Percentiles rank a stretch among this genome's conserved stretches.
Conservation (phyloP, 1,140 invertebrate genomes). For the Drosophila nasuta region DNA sequence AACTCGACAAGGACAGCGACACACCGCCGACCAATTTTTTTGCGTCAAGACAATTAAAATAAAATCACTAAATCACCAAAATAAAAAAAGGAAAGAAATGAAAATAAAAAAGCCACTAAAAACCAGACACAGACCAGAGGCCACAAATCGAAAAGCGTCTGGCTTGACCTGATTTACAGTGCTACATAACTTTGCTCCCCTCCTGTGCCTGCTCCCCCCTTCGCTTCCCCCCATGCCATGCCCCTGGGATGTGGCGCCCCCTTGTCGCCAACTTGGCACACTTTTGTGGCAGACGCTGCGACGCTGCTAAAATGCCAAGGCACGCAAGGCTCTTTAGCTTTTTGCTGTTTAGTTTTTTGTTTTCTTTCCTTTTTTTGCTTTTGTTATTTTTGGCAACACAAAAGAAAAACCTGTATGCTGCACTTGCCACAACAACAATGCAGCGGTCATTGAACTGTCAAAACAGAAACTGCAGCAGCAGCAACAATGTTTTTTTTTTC, state of each 20-base stretch:
- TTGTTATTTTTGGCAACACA: slow-evolving; percentile 68
- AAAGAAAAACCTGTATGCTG: slow-evolving; percentile 76
- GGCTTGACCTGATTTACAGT: slow-evolving; percentile 56
- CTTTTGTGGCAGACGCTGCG: slow-evolving; percentile 73
- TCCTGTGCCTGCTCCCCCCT: not conserved
- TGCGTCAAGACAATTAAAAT: slow-evolving; percentile 61
- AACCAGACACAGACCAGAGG: slow-evolving; percentile 29
- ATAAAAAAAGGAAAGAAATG: too few relatives aligned
- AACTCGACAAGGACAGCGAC: slow-evolving; percentile 55
- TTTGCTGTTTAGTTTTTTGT: slow-evolving; percentile 35
- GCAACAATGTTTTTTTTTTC: slow-evolving; percentile 51
- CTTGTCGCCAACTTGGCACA: slow-evolving; percentile 48
- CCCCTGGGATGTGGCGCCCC: not conserved
- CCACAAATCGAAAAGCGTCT: slow-evolving; percentile 33
- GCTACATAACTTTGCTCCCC: not conserved
- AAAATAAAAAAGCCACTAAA: too few relatives aligned
- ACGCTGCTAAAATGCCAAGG: slow-evolving; percentile 68
- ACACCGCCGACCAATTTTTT: slow-evolving; percentile 29
- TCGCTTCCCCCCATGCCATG: not conserved
- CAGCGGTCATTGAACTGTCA: slow-evolving; percentile 68
- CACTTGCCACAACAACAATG: slow-evolving; percentile 72
- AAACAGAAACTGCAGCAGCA: slow-evolving; percentile 68
- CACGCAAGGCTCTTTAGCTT: slow-evolving; percentile 61
- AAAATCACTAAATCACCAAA: not conserved
- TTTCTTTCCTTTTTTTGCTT: slow-evolving; percentile 16